These are phyloP conservation scores for Melolontha melolontha DNA, from an alignment of 2,888 invertebrate genomes.

Conservation along the genomic window DNA sequence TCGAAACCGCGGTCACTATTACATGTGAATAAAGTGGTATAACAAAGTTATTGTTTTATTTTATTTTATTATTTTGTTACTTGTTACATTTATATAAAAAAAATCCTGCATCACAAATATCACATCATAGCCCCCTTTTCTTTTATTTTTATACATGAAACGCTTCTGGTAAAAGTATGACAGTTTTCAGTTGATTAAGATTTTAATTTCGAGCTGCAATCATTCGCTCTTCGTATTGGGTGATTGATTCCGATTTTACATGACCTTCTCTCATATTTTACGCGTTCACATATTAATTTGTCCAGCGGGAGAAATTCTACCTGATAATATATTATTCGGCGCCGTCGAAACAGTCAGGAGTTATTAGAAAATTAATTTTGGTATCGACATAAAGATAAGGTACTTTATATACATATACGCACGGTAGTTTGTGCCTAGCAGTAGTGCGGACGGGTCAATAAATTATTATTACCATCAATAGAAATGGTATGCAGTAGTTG, in stretches of 20 bases:
- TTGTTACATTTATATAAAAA: no score
- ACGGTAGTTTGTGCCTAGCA: slow-evolving; percentile 19
- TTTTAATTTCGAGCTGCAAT: slow-evolving; percentile 24
- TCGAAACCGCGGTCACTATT: no score
- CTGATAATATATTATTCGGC: slow-evolving; percentile 16
- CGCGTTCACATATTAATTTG: slow-evolving; percentile 15
- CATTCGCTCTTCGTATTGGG: slow-evolving; percentile 2
- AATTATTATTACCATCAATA: slow-evolving; percentile 15
- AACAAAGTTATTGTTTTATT: no score
- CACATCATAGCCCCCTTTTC: no score
- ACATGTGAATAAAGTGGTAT: no score
- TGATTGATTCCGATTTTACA: slow-evolving; percentile 35
- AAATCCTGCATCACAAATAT: no score
- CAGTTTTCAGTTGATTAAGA: slow-evolving; percentile 31
- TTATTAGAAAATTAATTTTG: slow-evolving; percentile 36
- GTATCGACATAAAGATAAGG: slow-evolving; percentile 5
- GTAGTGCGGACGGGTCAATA: slow-evolving; percentile 8
- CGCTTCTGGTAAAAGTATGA: slow-evolving; percentile 15
- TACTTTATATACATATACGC: neutral
- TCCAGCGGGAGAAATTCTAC: slow-evolving; percentile 22
- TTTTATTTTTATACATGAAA: no score
- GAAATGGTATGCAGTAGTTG: slow-evolving; percentile 23
- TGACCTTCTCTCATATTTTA: slow-evolving; percentile 26
- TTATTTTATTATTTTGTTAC: no score
- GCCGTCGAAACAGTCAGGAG: slow-evolving; percentile 24